These are phyloP conservation scores for Orchesella cincta DNA, from an alignment of 1,140 invertebrate genomes.

Conservation along the genomic window DNA sequence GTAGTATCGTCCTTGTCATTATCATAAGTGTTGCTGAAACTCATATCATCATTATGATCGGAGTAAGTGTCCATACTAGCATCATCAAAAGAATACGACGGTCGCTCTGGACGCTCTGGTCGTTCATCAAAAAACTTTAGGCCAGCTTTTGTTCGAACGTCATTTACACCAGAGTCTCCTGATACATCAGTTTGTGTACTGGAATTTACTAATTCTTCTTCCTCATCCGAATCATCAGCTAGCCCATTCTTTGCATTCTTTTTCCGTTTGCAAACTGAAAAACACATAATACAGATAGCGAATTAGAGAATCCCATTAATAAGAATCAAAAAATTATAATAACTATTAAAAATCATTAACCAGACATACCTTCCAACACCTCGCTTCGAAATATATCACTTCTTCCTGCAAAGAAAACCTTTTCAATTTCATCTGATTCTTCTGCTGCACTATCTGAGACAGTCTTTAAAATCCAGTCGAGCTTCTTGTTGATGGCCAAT, in stretches of 20 bases:
- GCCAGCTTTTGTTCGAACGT: neutral
- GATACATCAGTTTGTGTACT: constrained; percentile 4
- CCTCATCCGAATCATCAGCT: neutral
- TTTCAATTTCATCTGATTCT: constrained; percentile 25
- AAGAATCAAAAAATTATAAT: neutral
- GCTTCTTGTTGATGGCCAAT: constrained; percentile 21
- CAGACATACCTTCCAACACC: constrained; percentile 2
- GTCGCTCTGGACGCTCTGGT: neutral
- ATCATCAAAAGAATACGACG: neutral
- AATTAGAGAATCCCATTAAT: neutral
- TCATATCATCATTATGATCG: constrained; percentile 17
- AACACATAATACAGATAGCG: neutral
- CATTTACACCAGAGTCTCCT: neutral
- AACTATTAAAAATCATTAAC: neutral
- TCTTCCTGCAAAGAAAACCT: neutral
- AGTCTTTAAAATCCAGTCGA: constrained; percentile 21
- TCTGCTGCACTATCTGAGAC: constrained; percentile 4
- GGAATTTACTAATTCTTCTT: constrained; percentile 1
- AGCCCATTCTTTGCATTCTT: constrained; percentile 12
- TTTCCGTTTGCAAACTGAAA: constrained; percentile 11
- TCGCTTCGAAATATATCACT: neutral
- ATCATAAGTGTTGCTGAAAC: neutral
- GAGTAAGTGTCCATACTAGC: constrained; percentile 7
- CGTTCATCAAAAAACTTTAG: neutral
- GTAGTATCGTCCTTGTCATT: neutral